These are phyloP conservation scores for Pleuronectes platessa DNA, from an alignment of 2,113 vertebrate genomes.

Conservation along the genomic window DNA sequence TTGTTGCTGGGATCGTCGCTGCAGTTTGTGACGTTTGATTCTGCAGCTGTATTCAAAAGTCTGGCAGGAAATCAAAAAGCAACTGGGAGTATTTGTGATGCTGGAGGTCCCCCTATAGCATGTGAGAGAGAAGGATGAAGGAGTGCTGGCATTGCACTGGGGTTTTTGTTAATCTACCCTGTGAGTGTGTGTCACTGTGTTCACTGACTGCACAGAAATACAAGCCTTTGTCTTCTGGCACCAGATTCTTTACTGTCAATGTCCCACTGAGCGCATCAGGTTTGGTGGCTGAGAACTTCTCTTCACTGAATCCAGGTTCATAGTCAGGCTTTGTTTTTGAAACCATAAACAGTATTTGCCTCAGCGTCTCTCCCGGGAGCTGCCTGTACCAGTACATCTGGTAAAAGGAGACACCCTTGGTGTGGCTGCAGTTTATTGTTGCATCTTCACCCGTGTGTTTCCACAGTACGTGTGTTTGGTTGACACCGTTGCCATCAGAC, in stretches of 20 bases:
- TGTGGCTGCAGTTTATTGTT: slow-evolving; percentile 55
- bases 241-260: slow-evolving; percentile 38
- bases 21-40: too few relatives aligned
- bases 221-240: slow-evolving; percentile 24
- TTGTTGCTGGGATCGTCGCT: background rate
- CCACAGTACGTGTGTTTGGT: slow-evolving; percentile 25
- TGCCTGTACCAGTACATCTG: slow-evolving; percentile 79
- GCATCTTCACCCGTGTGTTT: background rate
- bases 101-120: background rate
- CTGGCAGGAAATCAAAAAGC: background rate
- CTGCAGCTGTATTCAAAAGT: too few relatives aligned
- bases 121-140: background rate
- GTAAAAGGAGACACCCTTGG: accelerated
- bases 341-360: slow-evolving; percentile 46
- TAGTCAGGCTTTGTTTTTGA: accelerated
- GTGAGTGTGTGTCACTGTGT: slow-evolving; percentile 36
- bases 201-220: slow-evolving; percentile 53
- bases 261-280: background rate
- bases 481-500: slow-evolving; percentile 19
- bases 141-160: too few relatives aligned
- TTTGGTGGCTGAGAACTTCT: slow-evolving; percentile 29
- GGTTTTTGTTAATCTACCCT: slow-evolving; percentile 41
- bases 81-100: background rate
- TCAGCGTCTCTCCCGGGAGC: slow-evolving; percentile 52
- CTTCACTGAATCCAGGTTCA: slow-evolving; percentile 15